Percentiles rank a stretch among this genome's conserved stretches.
These are phyloP conservation scores for Achlya flavicornis DNA, from an alignment of 2,888 invertebrate genomes.

Conservation along the genomic window DNA sequence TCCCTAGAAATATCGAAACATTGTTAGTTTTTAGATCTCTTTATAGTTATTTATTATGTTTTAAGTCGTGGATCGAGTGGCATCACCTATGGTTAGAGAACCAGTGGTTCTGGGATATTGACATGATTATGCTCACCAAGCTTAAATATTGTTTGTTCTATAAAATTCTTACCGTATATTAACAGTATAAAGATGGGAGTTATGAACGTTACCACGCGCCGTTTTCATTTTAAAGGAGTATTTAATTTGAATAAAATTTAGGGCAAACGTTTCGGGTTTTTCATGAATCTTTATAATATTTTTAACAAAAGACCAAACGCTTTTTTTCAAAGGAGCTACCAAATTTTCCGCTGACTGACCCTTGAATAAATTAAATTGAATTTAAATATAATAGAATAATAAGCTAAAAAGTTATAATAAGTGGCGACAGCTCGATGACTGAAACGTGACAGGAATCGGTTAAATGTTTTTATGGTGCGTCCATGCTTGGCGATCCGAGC, in stretches of 20 bases:
- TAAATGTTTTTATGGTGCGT: too few relatives aligned
- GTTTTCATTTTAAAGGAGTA: not conserved
- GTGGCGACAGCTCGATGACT: not conserved
- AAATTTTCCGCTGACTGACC: not conserved
- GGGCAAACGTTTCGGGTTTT: not conserved
- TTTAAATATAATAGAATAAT: not conserved
- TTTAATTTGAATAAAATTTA: not conserved
- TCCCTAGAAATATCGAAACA: too few relatives aligned
- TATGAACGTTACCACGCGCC: not conserved
- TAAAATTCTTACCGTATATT: too few relatives aligned
- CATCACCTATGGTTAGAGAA: too few relatives aligned
- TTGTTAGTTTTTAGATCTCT: too few relatives aligned
- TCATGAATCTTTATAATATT: not conserved
- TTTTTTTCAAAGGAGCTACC: not conserved
- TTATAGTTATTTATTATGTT: too few relatives aligned
- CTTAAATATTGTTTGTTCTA: too few relatives aligned
- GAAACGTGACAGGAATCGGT: too few relatives aligned
- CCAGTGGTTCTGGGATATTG: too few relatives aligned
- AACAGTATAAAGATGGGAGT: not conserved
- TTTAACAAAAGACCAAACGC: not conserved
- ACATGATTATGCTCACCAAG: too few relatives aligned
- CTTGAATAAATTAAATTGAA: slow-evolving; percentile 6
- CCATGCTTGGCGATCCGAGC: too few relatives aligned
- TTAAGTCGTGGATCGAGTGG: too few relatives aligned
- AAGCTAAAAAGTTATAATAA: not conserved